phyloP scores from a whole-genome alignment of 2,888 invertebrate genomes.

The Epistrophe grossulariae region DNA sequence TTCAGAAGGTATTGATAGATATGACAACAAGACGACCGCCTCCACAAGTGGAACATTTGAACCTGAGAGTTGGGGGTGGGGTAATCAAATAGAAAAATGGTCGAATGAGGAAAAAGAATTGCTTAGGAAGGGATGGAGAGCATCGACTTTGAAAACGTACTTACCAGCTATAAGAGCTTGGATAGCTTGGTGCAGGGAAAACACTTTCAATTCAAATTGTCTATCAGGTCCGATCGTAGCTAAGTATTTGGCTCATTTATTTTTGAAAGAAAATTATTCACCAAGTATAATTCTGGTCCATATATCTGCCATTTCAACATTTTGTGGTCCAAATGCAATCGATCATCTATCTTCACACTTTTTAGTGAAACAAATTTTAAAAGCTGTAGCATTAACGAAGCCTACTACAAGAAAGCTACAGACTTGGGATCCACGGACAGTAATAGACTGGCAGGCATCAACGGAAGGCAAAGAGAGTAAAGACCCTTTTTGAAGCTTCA shows the following conservation, averaged over 20 bases:
- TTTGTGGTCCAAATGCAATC: not conserved
- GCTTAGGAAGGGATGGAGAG: conserved; percentile 14
- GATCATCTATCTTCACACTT: not conserved
- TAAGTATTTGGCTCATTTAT: not conserved
- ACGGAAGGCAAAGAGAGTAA: too few species aligned
- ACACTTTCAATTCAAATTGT: not conserved
- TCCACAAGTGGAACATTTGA: not conserved
- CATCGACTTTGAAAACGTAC: not conserved
- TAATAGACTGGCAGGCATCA: not conserved
- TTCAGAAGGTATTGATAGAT: not conserved
- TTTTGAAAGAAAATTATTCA: too few species aligned
- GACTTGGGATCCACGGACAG: not conserved
- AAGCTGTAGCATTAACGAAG: not conserved
- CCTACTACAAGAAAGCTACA: not conserved
- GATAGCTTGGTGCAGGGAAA: not conserved
- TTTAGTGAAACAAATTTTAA: not conserved
- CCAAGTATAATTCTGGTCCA: too few species aligned
- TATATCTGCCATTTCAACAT: not conserved
- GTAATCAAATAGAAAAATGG: conserved; percentile 1
- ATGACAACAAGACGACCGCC: not conserved
- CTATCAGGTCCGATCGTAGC: not conserved
- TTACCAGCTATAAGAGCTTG: conserved; percentile 4
- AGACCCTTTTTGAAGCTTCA: too few species aligned
- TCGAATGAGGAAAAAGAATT: conserved; percentile 15
- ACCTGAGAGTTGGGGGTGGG: not conserved